Evolutionary conservation across 2,888 invertebrate genomes (phyloP), one percentile per base, ranked within the genome.

Genomic region (Eupelmus urozonus): DNA sequence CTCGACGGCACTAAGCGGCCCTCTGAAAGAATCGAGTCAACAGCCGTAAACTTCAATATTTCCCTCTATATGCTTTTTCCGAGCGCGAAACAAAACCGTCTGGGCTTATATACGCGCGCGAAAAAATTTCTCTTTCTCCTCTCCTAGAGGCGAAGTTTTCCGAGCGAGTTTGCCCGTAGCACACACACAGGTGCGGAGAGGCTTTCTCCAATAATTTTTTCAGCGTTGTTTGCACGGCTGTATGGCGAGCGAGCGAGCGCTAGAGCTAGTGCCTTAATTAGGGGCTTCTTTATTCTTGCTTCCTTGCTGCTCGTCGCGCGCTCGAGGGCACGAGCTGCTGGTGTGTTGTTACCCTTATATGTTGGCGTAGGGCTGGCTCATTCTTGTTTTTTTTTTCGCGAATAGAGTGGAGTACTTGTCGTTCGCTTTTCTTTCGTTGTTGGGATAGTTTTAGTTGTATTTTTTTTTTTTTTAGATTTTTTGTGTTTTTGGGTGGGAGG

Each of bases 201-300:
- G 20, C 29, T 42, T 45, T 57, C n/a, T 13, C 11, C 66, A n/a
- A 74, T 66, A 59, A 74, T 66, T 66, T 59, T 74, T 74, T 74
- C 66, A 60, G 25, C 23, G n/a, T 34, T 42, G 55, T 55, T 49
- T 27, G 29, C 23, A 29, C n/a, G 18, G 20, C 3, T 45, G 45
- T n/a, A 9, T 27, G 59, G 16, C 13, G 27, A 13, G 4, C 2
- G 23, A 9, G 23, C 3, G 3, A 53, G 59, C 4, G n/a, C 4
- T 23, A 9, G 66, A 13, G 34, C n/a, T 23, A 34, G 62, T 62
- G 71, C 25, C 53, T 76, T 76, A 70, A 76, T 76, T 76, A 65
- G 62, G 63, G 55, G 25, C 69, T 70, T 63, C 67, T 51, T 49
- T 59, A 40, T 62, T 51, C 75, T 51, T 49, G 13, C 57, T 45